Base-by-base conservation (phyloP, 2,797 vertebrate genomes). In the Xyrichtys novacula region DNA sequence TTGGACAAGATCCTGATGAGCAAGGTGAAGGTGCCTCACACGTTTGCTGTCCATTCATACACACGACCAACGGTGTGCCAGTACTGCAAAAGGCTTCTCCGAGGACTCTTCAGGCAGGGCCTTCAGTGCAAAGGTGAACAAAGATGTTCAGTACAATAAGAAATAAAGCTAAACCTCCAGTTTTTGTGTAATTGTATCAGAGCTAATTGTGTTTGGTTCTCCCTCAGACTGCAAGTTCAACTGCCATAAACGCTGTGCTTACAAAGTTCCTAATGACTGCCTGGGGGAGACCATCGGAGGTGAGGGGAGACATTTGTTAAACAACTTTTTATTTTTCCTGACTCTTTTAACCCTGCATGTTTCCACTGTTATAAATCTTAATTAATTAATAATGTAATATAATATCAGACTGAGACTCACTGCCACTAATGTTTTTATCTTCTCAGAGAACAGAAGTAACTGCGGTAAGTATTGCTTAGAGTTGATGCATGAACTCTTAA, bases 1-100 rank as follows among this genome's bases (percentile, higher is more conserved):
- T 83, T 97, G 80, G 96, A 98, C 88, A 97, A 97, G 88, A 95
- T 97, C 76, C 88, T 97, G 66, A 92, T 97, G 89, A 95, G 93
- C 76, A 97, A 96, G 77, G 96, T 98, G 72, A 98, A 97, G 82
- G 96, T 98, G 57, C 96, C 96, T 0, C 96, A 98, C 89, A 97
- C 96, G 1, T 98, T 98, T 47, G 94, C 96, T 5, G 93, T 98
- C 75, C 96, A 98, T 87, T 97, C 96, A 1, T 98, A 98, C 88
- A 97, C 96, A 0, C 92, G 96, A 0, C 96, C 96, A 32, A 98
- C 96, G 0, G 96, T 98, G 73, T 98, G 96, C 77, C 96, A 98
- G 92, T 96, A 92, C 86, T 98, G 96, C 91, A 97, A 97, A 86
- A 94, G 95, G 59, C 94, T 98, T 8, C 95, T 98, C 1, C 91